phyloP scores from a whole-genome alignment of 2,113 vertebrate species.

The Dolichallabes microphthalmus region DNA sequence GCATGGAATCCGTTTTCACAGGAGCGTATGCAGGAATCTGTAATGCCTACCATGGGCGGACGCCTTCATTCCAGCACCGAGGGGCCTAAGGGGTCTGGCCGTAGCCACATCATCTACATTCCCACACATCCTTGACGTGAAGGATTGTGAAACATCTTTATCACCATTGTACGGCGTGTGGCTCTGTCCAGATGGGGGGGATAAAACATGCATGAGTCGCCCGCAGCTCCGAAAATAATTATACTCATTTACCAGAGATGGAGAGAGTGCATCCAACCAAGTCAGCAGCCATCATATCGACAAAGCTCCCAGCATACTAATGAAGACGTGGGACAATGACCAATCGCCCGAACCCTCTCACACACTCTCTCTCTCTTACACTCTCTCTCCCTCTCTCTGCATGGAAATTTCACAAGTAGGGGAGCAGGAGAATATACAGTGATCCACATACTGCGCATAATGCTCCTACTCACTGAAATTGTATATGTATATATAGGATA shows the following conservation, averaged over 20 bases:
- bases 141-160: slow-evolving; percentile 82
- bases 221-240: slow-evolving; percentile 99
- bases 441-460: slow-evolving; percentile 1
- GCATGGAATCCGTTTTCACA: slow-evolving; percentile 22
- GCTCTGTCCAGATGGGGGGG: slow-evolving; percentile 85
- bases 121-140: slow-evolving; percentile 46
- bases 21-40: slow-evolving; percentile 4
- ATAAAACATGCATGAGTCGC: slow-evolving; percentile 99
- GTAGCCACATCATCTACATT: slow-evolving; percentile 19
- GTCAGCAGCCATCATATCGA: slow-evolving; percentile 88
- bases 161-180: slow-evolving; percentile 76
- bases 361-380: slow-evolving; percentile 53
- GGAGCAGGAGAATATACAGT: not conserved
- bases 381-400: not conserved
- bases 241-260: slow-evolving; percentile 95
- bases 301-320: slow-evolving; percentile 85
- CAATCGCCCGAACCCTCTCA: slow-evolving; percentile 51
- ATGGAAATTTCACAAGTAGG: slow-evolving; percentile 20
- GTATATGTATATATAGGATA: too few relatives aligned
- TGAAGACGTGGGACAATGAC: slow-evolving; percentile 82
- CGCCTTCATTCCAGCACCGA: slow-evolving; percentile 14
- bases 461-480: not conserved
- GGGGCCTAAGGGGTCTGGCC: slow-evolving; percentile 30
- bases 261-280: slow-evolving; percentile 91
- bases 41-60: not conserved